Base-by-base conservation (phyloP, 1,140 invertebrate species). In the Orius insidiosus region DNA sequence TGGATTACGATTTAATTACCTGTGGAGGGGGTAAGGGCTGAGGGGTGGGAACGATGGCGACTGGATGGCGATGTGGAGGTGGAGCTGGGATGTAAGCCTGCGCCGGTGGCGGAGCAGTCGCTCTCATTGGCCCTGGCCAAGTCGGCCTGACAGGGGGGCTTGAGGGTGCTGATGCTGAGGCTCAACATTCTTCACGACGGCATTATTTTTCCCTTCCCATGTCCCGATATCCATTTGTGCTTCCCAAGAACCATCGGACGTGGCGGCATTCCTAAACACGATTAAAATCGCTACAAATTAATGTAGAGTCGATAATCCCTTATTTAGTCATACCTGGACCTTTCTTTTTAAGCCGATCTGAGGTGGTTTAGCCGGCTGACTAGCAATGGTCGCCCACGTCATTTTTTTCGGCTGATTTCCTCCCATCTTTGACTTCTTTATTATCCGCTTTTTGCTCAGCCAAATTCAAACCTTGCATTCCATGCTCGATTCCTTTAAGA, bases 301-400 rank as follows among this genome's bases (percentile, higher is more conserved):
- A 10, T 3, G 15, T 16, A 44, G 30, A 19, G n/a, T n/a, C n/a
- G n/a, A n/a, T n/a, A n/a, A n/a, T 16, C 3, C 3, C 13, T 5
- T 24, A 3, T 15, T 16, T 8, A 31, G 6, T 24, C 36, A 44
- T 43, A 13, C 80, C 80, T 4, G 80, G 76, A 35, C 85, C 83
- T 62, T 89, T 88, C 61, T 86, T 85, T 60, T 92, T 90, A 82
- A 70, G 4, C 75, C 76, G 46, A 68, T 59, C 16, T 67, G 60
- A 55, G 74, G 67, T 15, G 88, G 85, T 59, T 94, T 93, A 7
- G 89, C 89, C 31, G 92, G 90, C 63, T 95, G 89, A 54, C 87
- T 92, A 31, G 92, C 92, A 53, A 96, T 88, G n/a, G 87, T 86
- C 11, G 92, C 92, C 92, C 92, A 97, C 60, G 86, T 85, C 66